Conservation (phyloP, 2,888 invertebrate genomes). For the Abrostola triplasia region DNA sequence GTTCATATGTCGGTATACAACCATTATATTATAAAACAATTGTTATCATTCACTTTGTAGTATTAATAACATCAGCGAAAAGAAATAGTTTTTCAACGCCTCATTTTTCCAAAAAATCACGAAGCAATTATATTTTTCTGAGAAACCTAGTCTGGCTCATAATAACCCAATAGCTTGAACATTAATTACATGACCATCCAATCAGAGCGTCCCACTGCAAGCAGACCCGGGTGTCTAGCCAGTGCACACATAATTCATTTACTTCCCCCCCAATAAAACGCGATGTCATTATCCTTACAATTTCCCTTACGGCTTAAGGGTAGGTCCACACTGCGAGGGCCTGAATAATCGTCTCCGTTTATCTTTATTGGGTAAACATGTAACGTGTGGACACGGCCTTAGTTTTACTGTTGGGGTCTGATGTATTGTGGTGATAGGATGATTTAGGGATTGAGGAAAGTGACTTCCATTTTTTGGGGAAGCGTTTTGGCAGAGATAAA, state of each 20-base stretch:
- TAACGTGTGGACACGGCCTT: conserved; percentile 44
- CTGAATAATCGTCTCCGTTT: conserved; percentile 48
- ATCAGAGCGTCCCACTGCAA: conserved; percentile 14
- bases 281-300: conserved; percentile 49
- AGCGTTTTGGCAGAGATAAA: not conserved
- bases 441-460: conserved; percentile 29
- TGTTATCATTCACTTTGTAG: too few species aligned
- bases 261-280: conserved; percentile 45
- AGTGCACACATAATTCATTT: conserved; percentile 33
- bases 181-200: conserved; percentile 26
- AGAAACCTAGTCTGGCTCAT: conserved; percentile 1
- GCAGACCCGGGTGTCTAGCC: not conserved
- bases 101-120: too few species aligned
- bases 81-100: too few species aligned
- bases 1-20: too few species aligned
- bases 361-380: conserved; percentile 54
- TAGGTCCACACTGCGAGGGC: conserved; percentile 33
- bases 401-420: conserved; percentile 27
- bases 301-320: conserved; percentile 46
- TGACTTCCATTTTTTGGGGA: not conserved
- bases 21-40: too few species aligned
- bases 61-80: too few species aligned
- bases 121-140: too few species aligned
- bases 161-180: conserved; percentile 10
- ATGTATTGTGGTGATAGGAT: conserved; percentile 35